These are phyloP conservation scores for Carterocephalus palaemon DNA, from an alignment of 2,888 invertebrate genomes.

Conservation along the genomic window DNA sequence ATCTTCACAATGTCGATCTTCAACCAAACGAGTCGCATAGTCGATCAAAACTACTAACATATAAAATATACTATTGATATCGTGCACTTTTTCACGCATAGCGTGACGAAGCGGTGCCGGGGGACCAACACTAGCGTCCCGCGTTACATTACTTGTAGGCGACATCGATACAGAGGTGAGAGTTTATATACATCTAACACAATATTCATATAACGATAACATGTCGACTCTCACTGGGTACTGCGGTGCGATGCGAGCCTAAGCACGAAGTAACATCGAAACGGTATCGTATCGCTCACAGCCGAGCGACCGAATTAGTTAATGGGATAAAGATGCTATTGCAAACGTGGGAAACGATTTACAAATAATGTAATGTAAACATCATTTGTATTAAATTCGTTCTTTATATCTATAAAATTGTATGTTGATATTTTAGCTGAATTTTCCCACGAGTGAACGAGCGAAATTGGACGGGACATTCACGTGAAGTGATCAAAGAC, in stretches of 20 bases:
- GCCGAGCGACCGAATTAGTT: no score
- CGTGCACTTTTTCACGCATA: conserved; percentile 4
- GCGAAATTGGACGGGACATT: conserved; percentile 1
- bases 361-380: no score
- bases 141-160: no score
- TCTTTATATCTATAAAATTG: no score
- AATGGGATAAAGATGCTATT: no score
- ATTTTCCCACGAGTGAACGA: no score
- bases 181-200: conserved; percentile 18
- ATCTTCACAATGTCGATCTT: no score
- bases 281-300: no score
- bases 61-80: conserved; percentile 1
- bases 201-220: conserved; percentile 13
- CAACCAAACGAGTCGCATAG: no score
- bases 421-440: no score
- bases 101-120: conserved; percentile 6
- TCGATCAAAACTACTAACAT: conserved; percentile 1
- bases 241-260: conserved; percentile 2
- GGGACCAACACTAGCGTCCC: conserved; percentile 10
- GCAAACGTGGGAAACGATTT: no score
- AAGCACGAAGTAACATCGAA: neutral
- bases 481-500: neutral
- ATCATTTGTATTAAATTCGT: no score
- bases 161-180: conserved; percentile 14
- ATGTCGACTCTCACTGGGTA: conserved; percentile 7